phyloP scores from a whole-genome alignment of 2,888 invertebrate species.

The Leptinotarsa peninsularis region DNA sequence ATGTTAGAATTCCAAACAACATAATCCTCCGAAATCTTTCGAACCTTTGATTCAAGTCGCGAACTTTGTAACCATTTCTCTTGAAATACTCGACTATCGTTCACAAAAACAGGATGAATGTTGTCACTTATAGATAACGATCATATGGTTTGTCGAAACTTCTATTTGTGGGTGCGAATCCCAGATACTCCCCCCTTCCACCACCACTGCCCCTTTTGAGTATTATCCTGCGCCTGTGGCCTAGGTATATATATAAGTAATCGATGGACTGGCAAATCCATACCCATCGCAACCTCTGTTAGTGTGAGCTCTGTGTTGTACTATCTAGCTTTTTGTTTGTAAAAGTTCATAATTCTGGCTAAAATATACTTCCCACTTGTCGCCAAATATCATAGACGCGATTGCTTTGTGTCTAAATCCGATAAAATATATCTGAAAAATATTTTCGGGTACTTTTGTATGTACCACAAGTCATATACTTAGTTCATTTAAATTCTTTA shows the following conservation, averaged over 20 bases:
- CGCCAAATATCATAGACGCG: slow-evolving; percentile 70
- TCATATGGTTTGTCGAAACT: background rate
- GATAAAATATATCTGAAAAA: slow-evolving; percentile 61
- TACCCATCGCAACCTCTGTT: background rate
- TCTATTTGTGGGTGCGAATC: background rate
- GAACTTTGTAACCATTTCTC: background rate
- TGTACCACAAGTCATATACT: slow-evolving; percentile 67
- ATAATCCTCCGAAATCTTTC: background rate
- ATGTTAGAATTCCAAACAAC: background rate
- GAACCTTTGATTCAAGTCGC: background rate
- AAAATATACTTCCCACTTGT: slow-evolving; percentile 60
- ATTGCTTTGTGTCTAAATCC: slow-evolving; percentile 68
- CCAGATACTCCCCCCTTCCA: background rate
- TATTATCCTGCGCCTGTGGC: background rate
- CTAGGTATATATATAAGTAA: background rate
- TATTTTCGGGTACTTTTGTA: slow-evolving; percentile 65
- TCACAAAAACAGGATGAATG: background rate
- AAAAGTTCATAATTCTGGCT: slow-evolving; percentile 56
- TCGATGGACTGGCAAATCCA: background rate
- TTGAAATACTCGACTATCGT: background rate
- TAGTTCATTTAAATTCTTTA: slow-evolving; percentile 46
- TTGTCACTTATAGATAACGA: background rate
- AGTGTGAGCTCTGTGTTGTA: background rate
- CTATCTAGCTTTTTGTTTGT: slow-evolving; percentile 10
- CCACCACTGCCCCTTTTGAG: background rate